phyloP scores from a whole-genome alignment of 2,113 vertebrate species.

The Leucoraja erinaceus region DNA sequence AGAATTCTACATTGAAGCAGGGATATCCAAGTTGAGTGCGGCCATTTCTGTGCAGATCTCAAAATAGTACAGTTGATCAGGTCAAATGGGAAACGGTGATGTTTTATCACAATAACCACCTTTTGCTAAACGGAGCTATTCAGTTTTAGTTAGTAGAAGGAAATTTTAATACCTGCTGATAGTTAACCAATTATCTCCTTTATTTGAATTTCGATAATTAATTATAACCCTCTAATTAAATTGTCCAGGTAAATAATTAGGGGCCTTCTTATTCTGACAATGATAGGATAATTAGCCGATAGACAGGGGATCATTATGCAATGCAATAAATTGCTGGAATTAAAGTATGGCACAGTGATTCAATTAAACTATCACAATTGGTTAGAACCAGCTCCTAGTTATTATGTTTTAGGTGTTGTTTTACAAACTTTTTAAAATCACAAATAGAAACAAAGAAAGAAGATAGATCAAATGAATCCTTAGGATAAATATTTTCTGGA shows the following conservation, averaged over 20 bases:
- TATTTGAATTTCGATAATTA: constrained; percentile 16
- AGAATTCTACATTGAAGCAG: background rate
- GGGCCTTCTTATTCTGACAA: background rate
- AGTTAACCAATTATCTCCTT: background rate
- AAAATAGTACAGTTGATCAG: background rate
- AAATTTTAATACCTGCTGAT: background rate
- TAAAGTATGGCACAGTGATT: background rate
- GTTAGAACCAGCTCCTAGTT: background rate
- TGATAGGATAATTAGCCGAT: constrained; percentile 9
- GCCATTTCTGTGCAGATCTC: background rate
- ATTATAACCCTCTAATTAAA: constrained; percentile 19
- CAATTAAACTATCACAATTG: background rate
- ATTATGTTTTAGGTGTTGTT: background rate
- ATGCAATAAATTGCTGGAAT: background rate
- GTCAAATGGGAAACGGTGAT: background rate
- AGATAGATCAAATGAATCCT: background rate
- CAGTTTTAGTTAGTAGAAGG: background rate
- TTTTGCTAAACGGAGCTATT: background rate
- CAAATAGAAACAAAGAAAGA: background rate
- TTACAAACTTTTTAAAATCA: background rate
- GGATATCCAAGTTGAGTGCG: background rate
- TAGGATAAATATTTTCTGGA: background rate
- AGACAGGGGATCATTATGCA: constrained; percentile 13
- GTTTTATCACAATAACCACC: background rate
- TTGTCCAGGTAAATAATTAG: constrained; percentile 26